Conservation (phyloP, 2,113 vertebrate species). For the Mixornis gularis region DNA sequence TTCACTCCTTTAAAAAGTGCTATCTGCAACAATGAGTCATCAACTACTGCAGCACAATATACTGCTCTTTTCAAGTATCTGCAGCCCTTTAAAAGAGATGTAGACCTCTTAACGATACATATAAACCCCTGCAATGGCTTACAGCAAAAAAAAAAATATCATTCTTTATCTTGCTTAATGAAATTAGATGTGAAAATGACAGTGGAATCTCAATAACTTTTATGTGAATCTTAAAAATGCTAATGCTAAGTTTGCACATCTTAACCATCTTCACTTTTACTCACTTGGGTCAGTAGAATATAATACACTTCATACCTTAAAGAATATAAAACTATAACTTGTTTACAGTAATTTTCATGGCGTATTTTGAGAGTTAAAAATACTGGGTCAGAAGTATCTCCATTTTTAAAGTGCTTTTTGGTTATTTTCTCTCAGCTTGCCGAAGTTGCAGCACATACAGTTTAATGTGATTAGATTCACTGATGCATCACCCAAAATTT, state of each 20-base stretch:
- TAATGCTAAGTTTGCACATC: background rate
- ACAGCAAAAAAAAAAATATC: background rate
- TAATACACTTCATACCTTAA: background rate
- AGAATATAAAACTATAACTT: background rate
- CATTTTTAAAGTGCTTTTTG: background rate
- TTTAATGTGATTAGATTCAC: background rate
- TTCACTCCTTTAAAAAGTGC: conserved; percentile 28
- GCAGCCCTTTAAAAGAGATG: conserved; percentile 12
- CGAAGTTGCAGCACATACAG: background rate
- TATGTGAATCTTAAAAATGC: background rate
- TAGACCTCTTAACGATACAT: background rate
- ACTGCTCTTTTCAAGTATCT: conserved; percentile 20
- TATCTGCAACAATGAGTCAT: conserved; percentile 76
- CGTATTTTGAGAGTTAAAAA: background rate
- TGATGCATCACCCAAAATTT: background rate
- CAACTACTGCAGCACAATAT: conserved; percentile 63
- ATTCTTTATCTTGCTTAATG: conserved; percentile 7
- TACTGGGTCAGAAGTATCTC: background rate
- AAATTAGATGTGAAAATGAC: background rate
- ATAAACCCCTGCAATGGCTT: background rate
- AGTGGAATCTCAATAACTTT: background rate
- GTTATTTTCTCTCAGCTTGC: background rate
- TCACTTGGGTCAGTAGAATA: background rate
- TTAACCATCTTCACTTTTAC: background rate
- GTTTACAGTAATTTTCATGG: background rate